Base-by-base conservation (phyloP, 2,113 vertebrate species). In the Corydoras sp. region DNA sequence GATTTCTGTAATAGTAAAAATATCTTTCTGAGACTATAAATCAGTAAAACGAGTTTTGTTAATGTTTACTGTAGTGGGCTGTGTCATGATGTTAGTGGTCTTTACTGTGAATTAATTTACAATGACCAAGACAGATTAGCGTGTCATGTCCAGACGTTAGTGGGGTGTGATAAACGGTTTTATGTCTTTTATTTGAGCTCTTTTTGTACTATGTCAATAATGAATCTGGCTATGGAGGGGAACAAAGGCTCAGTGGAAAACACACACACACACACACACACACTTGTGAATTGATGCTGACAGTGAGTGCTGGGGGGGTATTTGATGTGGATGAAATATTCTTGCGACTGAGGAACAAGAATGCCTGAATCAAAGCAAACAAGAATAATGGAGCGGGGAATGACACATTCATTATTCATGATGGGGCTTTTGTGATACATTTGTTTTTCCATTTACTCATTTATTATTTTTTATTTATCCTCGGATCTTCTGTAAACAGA, bases 341-440 rank as follows among this genome's bases (percentile, higher is more conserved):
- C 65, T 58, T 75, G 77, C 72, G 71, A 77, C 67, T 70, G 80
- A 76, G 71, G 68, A 79, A 81, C 63, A 74, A 71, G 65, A 72
- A 71, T 29, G 70, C 71, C 68, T 80, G 80, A 79, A 77, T 83
- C 81, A 82, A 80, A 82, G 80, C 81, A 81, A 79, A 81, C 71
- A 83, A 73, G 82, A 80, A 69, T 81, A 83, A 83, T 80, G 74
- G 80, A 83, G 81, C 80, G 70, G 70, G 62, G 71, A 68, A 79
- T 79, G 77, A 79, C 78, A 77, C 64, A 79, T 84, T 81, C 78
- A 82, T 84, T 83, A 82, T 78, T 85, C 82, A 85, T 85, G 68
- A 67, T 69, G 77, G 76, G 71, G 75, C 62, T 74, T 81, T 76
- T 60, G 62, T 55, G 62, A 73, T 74, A 72, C 71, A 70, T 74